Percentiles rank a stretch among this genome's conserved stretches.
Evolutionary conservation across 2,797 vertebrate species (phyloP).

Genomic region (Taenioides sp.): DNA sequence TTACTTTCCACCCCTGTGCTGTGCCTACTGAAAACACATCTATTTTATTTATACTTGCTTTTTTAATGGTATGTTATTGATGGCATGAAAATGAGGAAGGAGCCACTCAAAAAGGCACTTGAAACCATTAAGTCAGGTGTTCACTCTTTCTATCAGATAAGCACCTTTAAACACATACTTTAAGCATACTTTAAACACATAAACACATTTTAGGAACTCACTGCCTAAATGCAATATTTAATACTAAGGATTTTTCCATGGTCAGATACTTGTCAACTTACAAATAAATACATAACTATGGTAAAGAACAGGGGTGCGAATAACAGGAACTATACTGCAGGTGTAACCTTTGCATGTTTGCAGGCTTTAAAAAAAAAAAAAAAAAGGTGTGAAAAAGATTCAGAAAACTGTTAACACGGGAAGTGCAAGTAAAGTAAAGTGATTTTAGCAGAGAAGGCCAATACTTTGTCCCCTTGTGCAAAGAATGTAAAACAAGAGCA

Average conservation of each 20-base stretch:
- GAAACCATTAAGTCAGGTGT: neutral
- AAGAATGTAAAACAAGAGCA: neutral
- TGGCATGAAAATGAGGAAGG: neutral
- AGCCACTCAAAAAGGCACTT: neutral
- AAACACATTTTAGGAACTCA: no score
- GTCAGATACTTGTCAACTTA: neutral
- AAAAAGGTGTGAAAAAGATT: slow-evolving; percentile 32
- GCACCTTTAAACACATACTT: neutral
- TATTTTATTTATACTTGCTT: neutral
- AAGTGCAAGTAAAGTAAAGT: neutral
- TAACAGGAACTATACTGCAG: slow-evolving; percentile 30
- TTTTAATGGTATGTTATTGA: neutral
- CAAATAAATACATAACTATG: neutral
- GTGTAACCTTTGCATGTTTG: slow-evolving; percentile 35
- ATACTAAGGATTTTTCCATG: no score
- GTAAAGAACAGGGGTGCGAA: slow-evolving; percentile 19
- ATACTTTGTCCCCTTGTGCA: neutral
- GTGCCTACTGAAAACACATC: no score
- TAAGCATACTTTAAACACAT: no score
- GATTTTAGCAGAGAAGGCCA: neutral
- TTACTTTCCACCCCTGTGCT: no score
- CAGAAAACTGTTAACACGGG: neutral
- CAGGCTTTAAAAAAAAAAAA: slow-evolving; percentile 16
- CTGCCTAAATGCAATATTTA: no score
- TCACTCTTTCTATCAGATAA: neutral